Percentiles rank a stretch among this genome's conserved stretches.
Conservation (phyloP, 2,888 invertebrate genomes). For the Hyposoter dolosus region DNA sequence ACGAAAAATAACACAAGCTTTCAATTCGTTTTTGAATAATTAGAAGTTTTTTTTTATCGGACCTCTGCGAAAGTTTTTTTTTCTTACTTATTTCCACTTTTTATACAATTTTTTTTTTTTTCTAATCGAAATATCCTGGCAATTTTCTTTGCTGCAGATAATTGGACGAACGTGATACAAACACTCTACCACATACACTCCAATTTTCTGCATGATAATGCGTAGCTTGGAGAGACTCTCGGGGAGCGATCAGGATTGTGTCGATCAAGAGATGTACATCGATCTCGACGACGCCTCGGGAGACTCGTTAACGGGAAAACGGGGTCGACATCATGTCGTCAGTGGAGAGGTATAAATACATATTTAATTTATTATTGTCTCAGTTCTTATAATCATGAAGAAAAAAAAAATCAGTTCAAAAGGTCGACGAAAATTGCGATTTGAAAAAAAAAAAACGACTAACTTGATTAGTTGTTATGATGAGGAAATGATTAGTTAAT, state of each 20-base stretch:
- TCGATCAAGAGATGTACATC: constrained; percentile 84
- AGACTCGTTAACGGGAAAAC: constrained; percentile 84
- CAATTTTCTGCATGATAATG: constrained; percentile 78
- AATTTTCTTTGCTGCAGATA: constrained; percentile 10
- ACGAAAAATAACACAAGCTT: neutral
- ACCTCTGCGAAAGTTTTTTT: neutral
- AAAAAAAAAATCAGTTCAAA: neutral
- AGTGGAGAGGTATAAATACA: constrained; percentile 79
- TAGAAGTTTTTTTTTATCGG: neutral
- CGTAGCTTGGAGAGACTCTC: constrained; percentile 84
- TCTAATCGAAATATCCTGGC: neutral
- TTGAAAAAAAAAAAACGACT: no score
- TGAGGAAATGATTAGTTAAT: no score
- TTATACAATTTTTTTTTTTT: neutral
- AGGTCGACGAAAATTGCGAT: no score
- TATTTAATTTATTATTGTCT: neutral
- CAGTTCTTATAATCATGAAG: neutral
- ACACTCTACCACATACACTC: neutral
- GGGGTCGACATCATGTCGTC: constrained; percentile 83
- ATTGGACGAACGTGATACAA: neutral
- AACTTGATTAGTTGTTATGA: no score
- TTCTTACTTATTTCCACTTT: neutral
- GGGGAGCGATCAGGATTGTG: constrained; percentile 84
- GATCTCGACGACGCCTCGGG: constrained; percentile 84
- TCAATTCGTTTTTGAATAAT: neutral